Evolutionary conservation across 2,113 vertebrate genomes (phyloP).

Genomic region (Abramis brama): DNA sequence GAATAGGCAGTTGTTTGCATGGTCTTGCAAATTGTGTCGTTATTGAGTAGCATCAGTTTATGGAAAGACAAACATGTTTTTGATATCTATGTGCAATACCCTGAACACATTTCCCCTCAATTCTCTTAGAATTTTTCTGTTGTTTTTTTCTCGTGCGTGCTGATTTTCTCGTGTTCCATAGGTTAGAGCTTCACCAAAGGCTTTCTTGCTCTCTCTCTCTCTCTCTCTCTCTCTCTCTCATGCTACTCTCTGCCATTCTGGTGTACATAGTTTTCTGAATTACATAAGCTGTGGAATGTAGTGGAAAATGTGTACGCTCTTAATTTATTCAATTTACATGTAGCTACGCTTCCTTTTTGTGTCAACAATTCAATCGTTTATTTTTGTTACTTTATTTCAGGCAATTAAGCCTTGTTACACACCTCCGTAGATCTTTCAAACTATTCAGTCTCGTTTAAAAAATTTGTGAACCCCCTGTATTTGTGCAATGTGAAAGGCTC

Average conservation of each 20-base stretch:
- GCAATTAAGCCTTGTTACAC: conserved; percentile 9
- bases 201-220: conserved; percentile 51
- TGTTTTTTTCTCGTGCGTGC: conserved; percentile 31
- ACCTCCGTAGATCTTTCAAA: not conserved
- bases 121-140: conserved; percentile 15
- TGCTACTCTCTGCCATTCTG: conserved; percentile 33
- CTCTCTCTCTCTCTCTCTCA: conserved; percentile 49
- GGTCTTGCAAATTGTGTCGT: conserved; percentile 85
- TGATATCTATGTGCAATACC: conserved; percentile 89
- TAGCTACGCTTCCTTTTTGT: conserved; percentile 20
- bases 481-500: conserved; percentile 50
- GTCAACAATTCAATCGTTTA: conserved; percentile 26
- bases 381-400: conserved; percentile 43
- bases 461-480: conserved; percentile 32
- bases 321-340: conserved; percentile 48
- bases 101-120: conserved; percentile 72
- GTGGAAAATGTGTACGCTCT: conserved; percentile 37
- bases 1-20: conserved; percentile 87
- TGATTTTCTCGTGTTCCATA: conserved; percentile 35
- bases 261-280: conserved; percentile 49
- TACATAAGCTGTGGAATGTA: conserved; percentile 56
- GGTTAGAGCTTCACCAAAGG: conserved; percentile 42
- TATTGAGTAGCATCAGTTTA: conserved; percentile 78
- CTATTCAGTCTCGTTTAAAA: not conserved
- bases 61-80: conserved; percentile 78